Evolutionary conservation across 2,888 invertebrate species (phyloP), one percentile per base, ranked within the genome.

Genomic region (Pegoplata infirma): DNA sequence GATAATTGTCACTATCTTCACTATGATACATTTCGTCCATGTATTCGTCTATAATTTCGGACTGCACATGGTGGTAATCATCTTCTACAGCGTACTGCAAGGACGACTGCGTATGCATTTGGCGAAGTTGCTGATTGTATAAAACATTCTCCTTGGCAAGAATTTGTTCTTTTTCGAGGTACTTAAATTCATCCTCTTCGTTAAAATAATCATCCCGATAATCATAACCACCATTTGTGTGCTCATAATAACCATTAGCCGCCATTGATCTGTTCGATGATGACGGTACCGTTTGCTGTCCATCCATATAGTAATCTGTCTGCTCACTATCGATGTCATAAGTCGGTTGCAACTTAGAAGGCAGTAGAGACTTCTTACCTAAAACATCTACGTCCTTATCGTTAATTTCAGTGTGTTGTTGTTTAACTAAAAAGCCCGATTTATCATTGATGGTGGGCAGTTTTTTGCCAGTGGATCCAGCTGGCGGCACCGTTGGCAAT

Each of bases 141-240:
- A 75, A 53, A 46, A 80, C 68, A 8, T 81, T 75, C 32, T 76
- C 53, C 0, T 59, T 63, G n/a, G n/a, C n/a, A n/a, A n/a, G 82
- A 44, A 85, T 83, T 47, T 84, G 80, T 69, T 89, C 89, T 53
- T 88, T 88, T 72, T 89, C 88, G 19, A 89, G 84, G 80, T 89
- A 89, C 67, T 89, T 88, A 69, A 87, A 88, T 81, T 90, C 90
- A 81, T 89, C 90, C 81, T 90, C 90, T 81, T 89, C 89, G 73
- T 89, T 89, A 77, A 89, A 90, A 81, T 86, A 90, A 83, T 90
- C 89, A 77, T 89, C 87, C 44, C 86, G 87, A 86, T 89, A 89
- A 83, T 89, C 86, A 85, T 89, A 89, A 82, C 86, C 84, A 80
- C 84, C 82, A 73, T 80, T 84, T 66, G 81, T 81, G 47, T 85